Evolutionary conservation across 2,113 vertebrate genomes (phyloP), one percentile per base, ranked within the genome.

Genomic region (Cervus canadensis): DNA sequence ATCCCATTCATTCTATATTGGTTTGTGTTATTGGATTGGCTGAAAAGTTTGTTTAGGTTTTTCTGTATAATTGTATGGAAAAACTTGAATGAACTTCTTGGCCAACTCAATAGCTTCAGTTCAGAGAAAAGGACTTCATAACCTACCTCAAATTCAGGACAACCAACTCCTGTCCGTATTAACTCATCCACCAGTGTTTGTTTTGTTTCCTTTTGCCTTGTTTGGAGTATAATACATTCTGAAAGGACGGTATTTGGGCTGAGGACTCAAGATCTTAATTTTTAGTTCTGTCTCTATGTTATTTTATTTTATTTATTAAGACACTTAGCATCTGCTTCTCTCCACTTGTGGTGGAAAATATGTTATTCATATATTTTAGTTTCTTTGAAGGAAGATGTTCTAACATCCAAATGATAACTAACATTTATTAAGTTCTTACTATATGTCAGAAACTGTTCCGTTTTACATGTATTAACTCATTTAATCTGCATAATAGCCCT

Each of bases 301-400:
- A 54, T 90, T 93, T 71, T 71, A 54, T 90, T 93, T 93, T 54
- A 60, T 6, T 50, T 50, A 50, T 50, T 50, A 43, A 83, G 40
- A 84, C 21, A n/a, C 3, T 87, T 36, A 88, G 2, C 40, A 83
- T 59, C 48, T 86, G 78, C n/a, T 85, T 56, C 45, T 93, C 36
- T 81, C 21, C 30, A 50, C 3, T 89, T 54, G 6, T 23, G 25
- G 33, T 74, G 28, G 36, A 64, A 79, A 91, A 40, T 59, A 30
- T 81, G 3, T 71, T 71, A 71, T 43, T 40, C 15, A 59, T 88
- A 4, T 40, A n/a, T 83, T 91, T 96, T 23, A 64, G 43, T 91
- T 95, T 95, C 28, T 94, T 25, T 91, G 52, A 96, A 59, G 74
- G 59, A 93, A 91, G 62, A n/a, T 52, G 7, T 78, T 92, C 33